A percentile compares a stretch with the other conserved stretches of the same genome.
Conservation (phyloP, 92 coral and sea anemone genomes). For the Epizoanthus scotinus region DNA sequence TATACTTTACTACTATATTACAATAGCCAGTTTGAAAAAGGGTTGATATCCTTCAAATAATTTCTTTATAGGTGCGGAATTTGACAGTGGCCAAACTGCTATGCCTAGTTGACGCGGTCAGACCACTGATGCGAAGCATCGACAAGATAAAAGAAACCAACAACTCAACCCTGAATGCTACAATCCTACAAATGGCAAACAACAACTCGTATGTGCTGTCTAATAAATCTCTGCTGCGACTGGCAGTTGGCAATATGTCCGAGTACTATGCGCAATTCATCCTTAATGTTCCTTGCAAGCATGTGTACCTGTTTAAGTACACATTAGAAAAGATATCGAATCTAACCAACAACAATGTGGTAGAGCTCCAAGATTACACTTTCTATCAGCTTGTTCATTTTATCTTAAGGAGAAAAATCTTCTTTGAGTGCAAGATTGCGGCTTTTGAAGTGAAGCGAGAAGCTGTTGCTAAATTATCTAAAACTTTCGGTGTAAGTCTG, state of each 20-base stretch:
- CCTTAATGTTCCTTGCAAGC: slow-evolving; percentile 7
- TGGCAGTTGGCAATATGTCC: slow-evolving; percentile 19
- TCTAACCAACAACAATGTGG: neutral
- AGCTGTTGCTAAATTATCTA: neutral
- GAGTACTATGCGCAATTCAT: slow-evolving; percentile 27
- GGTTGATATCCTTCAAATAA: neutral
- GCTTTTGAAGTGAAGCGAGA: neutral
- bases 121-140: slow-evolving; percentile 12
- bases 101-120: slow-evolving; percentile 2
- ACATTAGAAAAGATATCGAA: neutral
- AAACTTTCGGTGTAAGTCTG: neutral
- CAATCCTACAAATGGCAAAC: slow-evolving; percentile 11
- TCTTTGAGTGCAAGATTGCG: neutral
- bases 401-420: neutral
- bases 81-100: slow-evolving; percentile 10
- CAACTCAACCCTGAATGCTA: neutral
- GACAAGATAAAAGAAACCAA: neutral
- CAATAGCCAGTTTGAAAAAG: too few relatives aligned
- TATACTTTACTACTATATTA: too few relatives aligned
- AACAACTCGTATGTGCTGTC: neutral
- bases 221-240: slow-evolving; percentile 10
- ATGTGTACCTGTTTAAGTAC: neutral
- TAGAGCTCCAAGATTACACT: neutral
- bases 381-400: neutral
- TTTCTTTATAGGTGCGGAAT: slow-evolving; percentile 8